Evolutionary conservation across 2,888 invertebrate species (phyloP), one percentile per base, ranked within the genome.

Genomic region (Arrhopalites spinosus): DNA sequence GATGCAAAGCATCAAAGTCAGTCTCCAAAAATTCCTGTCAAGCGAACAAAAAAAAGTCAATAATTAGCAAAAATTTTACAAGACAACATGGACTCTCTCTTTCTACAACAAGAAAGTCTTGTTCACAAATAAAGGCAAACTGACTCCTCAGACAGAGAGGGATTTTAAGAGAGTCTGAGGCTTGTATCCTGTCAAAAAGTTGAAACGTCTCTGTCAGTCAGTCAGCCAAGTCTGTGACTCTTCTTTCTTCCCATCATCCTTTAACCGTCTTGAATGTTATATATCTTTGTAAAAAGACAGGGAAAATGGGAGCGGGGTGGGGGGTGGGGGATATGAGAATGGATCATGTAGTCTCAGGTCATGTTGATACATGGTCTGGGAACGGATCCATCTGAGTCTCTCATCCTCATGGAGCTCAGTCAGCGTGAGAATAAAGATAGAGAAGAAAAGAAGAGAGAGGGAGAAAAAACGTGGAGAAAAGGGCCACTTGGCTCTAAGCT

Each of bases 131-230:
- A n/a, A n/a, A n/a, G n/a, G n/a, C n/a, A n/a, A n/a, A n/a, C n/a
- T n/a, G n/a, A n/a, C n/a, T n/a, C n/a, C n/a, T n/a, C n/a, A 64
- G 20, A 64, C 3, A 64, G 64, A 36, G 17, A 64, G 64, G 17
- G 68, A 50, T 50, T 68, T 13, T 50, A 47, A 3, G 56, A 56
- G 36, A n/a, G 15, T 25, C 25, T 43, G 20, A 45, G 50, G 50
- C 50, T 68, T 27, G 43, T n/a, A 36, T 5, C 45, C 73, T 64
- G 53, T 73, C 66, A 72, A 69, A 73, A 73, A 69, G 75, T 73
- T 77, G 74, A 78, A 75, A 71, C 75, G 75, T 76, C 75, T 75
- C 73, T 67, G 78, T 75, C 78, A 78, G 69, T 56, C 69, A 69
- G 56, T 69, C 56, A 69, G 15, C 3, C 36, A 36, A 43, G 30